These are phyloP conservation scores for Platichthys stellatus DNA, from an alignment of 2,113 vertebrate species.

Conservation along the genomic window DNA sequence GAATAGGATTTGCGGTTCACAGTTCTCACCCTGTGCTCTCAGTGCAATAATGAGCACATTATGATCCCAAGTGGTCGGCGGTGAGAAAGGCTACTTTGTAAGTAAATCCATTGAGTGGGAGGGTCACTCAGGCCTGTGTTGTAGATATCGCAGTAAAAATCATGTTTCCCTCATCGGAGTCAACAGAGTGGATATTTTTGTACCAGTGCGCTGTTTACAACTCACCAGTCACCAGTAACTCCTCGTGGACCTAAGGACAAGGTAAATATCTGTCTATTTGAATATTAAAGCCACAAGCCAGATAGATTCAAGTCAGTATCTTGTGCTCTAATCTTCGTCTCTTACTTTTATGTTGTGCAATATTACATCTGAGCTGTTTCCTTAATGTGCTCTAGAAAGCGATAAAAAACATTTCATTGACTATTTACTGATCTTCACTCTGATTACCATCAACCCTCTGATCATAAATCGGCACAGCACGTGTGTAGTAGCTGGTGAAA, in stretches of 20 bases:
- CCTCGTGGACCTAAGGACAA: constrained; percentile 52
- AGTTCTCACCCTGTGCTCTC: constrained; percentile 54
- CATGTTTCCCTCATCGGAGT: constrained; percentile 62
- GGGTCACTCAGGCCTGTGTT: constrained; percentile 76
- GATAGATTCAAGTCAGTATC: constrained; percentile 16
- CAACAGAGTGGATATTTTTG: constrained; percentile 60
- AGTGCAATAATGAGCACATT: constrained; percentile 77
- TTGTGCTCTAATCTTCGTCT: constrained; percentile 6
- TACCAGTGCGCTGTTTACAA: constrained; percentile 15
- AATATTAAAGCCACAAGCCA: constrained; percentile 1
- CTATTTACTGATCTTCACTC: constrained; percentile 14
- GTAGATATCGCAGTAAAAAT: constrained; percentile 76
- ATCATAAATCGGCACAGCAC: constrained; percentile 42
- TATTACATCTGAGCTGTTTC: background rate
- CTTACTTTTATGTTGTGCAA: background rate
- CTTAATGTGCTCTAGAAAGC: background rate
- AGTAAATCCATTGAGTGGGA: constrained; percentile 80
- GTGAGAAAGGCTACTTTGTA: constrained; percentile 81
- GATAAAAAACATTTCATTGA: background rate
- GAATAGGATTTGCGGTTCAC: constrained; percentile 56
- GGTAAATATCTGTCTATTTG: constrained; percentile 67
- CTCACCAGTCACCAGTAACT: constrained; percentile 26
- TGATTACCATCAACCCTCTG: background rate
- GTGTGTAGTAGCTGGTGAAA: constrained; percentile 21
- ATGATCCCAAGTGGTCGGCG: constrained; percentile 66